Conservation (phyloP, 2,888 invertebrate species). For the Phrixothrix hirtus region DNA sequence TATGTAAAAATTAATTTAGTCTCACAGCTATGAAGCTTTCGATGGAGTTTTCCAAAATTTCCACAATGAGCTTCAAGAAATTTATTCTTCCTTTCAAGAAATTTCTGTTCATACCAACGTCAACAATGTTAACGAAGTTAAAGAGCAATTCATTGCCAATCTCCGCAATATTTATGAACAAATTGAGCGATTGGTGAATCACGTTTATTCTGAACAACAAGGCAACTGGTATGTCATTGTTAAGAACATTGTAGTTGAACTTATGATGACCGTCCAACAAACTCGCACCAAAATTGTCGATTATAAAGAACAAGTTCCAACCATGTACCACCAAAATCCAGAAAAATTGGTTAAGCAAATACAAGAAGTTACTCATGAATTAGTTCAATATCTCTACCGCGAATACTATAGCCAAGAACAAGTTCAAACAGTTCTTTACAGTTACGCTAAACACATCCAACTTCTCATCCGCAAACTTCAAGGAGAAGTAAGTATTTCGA, state of each 20-base stretch:
- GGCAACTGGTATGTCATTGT: neutral
- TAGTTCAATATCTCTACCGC: neutral
- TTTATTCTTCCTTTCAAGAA: neutral
- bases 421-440: neutral
- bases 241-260: neutral
- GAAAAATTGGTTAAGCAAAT: neutral
- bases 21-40: neutral
- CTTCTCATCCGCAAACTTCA: neutral
- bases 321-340: too few relatives aligned
- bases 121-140: neutral
- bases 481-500: neutral
- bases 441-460: neutral
- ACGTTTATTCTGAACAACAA: neutral
- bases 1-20: neutral
- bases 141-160: neutral
- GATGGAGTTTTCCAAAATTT: neutral
- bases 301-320: too few relatives aligned
- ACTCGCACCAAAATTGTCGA: neutral
- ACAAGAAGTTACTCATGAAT: neutral
- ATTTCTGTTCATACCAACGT: neutral
- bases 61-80: slow-evolving; percentile 3
- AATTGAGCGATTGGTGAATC: neutral
- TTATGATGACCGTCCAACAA: neutral
- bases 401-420: neutral
- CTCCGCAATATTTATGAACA: neutral